phyloP scores from a whole-genome alignment of 2,888 invertebrate species.

The Thymelicus lineola region DNA sequence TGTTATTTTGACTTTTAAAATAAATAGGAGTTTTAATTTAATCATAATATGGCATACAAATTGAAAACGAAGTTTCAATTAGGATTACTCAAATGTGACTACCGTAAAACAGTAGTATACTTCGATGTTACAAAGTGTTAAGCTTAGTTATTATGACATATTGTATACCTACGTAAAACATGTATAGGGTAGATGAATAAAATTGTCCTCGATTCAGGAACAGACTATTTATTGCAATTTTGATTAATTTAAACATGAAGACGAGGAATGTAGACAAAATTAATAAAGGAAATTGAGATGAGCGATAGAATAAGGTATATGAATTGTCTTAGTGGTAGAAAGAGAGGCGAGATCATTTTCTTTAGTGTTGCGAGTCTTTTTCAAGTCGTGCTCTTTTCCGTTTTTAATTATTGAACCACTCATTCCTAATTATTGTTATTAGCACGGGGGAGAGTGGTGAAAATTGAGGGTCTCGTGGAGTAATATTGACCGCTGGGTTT shows the following conservation, averaged over 20 bases:
- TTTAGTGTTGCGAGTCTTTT: constrained; percentile 62
- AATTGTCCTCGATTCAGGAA: constrained; percentile 44
- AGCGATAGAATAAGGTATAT: constrained; percentile 56
- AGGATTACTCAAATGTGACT: no score
- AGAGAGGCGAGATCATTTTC: constrained; percentile 52
- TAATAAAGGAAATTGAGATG: constrained; percentile 72
- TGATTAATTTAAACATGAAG: constrained; percentile 73
- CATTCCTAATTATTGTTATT: constrained; percentile 86
- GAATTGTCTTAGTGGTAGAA: constrained; percentile 47
- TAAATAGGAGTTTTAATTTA: no score
- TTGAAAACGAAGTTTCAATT: no score
- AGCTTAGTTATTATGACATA: no score
- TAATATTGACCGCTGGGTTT: constrained; percentile 81
- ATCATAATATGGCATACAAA: no score
- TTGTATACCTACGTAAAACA: not conserved
- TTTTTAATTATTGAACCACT: constrained; percentile 87
- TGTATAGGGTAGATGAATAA: not conserved
- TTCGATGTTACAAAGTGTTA: no score
- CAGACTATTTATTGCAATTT: constrained; percentile 62
- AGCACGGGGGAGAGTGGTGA: constrained; percentile 83
- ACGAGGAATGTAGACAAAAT: constrained; percentile 57
- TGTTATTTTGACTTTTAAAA: no score
- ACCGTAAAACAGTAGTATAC: not conserved
- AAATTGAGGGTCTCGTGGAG: constrained; percentile 82
- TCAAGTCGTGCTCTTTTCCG: constrained; percentile 82